Base-by-base conservation (phyloP, 2,888 invertebrate genomes). In the Euplexia lucipara region DNA sequence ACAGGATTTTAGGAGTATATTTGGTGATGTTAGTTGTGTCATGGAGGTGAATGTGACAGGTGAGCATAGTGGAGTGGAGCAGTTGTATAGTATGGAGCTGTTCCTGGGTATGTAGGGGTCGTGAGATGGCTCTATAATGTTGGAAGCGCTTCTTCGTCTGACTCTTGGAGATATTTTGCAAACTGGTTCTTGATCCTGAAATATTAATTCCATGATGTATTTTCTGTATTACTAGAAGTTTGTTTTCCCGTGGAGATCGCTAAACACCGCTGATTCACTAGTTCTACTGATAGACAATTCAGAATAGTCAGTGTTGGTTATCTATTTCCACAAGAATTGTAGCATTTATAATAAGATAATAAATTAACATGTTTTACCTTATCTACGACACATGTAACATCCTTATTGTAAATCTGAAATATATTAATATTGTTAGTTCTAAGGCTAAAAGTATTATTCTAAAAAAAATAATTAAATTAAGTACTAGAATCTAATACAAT, bases 61-160 rank as follows among this genome's bases (percentile, higher is more conserved):
- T 41, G 82, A 64, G 66, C 94, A 94, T 76, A 22, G 3, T 12
- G 87, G 81, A n/a, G 75, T 70, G 4, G 91, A 79, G 64, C 95
- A 95, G 59, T 90, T 88, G 70, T 89, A 93, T 58, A 93, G 86
- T 20, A 85, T 47, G 12, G 84, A 57, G 53, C 88, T 82, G 10
- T 79, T 67, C 70, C 90, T 90, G 34, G 95, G 93, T 70, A 95
- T 89, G 71, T 91, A 93, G 5, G 93, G 93, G 70, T 94, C 92
- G 64, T 93, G 88, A n/a, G 87, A 86, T 8, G 94, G 94, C 20
- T 84, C 45, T n/a, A 81, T 69, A 39, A 78, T 78, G 65, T 53
- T 44, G 47, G 68, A 62, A 58, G 52, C 53, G 41, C 59, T 83
- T 60, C 90, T 86, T 44, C 88, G 89, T 63, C 60, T 67, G 2